Conservation (phyloP, 1,140 invertebrate species). For the Pinna nobilis region DNA sequence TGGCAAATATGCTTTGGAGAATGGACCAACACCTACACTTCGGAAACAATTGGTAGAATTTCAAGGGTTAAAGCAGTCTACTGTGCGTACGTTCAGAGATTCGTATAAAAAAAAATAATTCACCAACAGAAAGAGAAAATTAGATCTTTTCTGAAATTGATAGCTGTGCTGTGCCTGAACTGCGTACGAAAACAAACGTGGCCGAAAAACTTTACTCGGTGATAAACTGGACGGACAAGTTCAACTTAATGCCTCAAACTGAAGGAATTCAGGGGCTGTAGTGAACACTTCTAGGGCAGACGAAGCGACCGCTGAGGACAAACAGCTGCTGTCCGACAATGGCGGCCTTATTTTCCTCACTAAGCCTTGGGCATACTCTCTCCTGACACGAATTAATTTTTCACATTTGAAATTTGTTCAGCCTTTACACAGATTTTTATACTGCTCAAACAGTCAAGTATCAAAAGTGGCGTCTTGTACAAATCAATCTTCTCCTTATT, state of each 20-base stretch:
- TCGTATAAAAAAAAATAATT: constrained; percentile 3
- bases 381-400: constrained; percentile 16
- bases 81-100: too few relatives aligned
- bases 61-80: too few relatives aligned
- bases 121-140: not conserved
- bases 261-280: constrained; percentile 13
- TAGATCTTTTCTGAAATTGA: not conserved
- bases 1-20: too few relatives aligned
- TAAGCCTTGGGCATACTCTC: constrained; percentile 13
- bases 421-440: too few relatives aligned
- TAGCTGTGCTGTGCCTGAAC: not conserved
- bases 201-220: constrained; percentile 1
- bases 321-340: constrained; percentile 4
- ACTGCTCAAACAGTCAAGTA: too few relatives aligned
- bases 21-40: too few relatives aligned
- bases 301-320: not conserved
- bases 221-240: constrained; percentile 4
- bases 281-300: constrained; percentile 5
- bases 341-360: not conserved
- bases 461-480: too few relatives aligned
- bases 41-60: too few relatives aligned
- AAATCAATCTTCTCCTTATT: too few relatives aligned
- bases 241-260: not conserved
- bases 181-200: not conserved
- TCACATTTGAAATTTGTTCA: too few relatives aligned